Evolutionary conservation across 2,888 invertebrate genomes (phyloP), one percentile per base, ranked within the genome.

Genomic region (Camponotus fellah): DNA sequence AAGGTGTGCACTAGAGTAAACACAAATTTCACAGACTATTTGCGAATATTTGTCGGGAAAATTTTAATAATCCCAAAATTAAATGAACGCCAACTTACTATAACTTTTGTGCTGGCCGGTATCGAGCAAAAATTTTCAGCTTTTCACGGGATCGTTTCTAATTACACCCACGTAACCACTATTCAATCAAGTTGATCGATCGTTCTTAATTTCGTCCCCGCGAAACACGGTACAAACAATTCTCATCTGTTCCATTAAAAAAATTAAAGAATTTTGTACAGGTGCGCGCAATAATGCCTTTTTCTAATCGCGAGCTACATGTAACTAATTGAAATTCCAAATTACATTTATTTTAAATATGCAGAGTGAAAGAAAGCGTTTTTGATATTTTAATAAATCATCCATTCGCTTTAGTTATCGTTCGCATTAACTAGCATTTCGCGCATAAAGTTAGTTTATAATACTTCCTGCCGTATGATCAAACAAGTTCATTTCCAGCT

Each of bases 61-160:
- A 84, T 86, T 89, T 81, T 77, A 85, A 80, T 86, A 83, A 72
- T 56, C 58, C 21, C 68, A 68, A 77, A 77, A 82, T 77, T 76
- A 75, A 83, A 85, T 71, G 76, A 65, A 83, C 74, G 76, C 32
- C 74, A 81, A 82, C 82, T 85, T 76, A 81, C 76, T 34, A 9
- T 40, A 58, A 71, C 65, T 62, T 74, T 60, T 84, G 77, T 74
- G 82, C 65, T 82, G 71, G 79, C 71, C 84, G 49, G 21, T 71
- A 56, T 62, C 40, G 21, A 40, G 46, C 32, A 69, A 74, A 84
- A 87, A 87, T 86, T 87, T 87, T 86, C 80, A 86, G 85, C 86
- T 86, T 77, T 53, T 17, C 83, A 40, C 86, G 81, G 64, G 40
- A 46, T 37, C 34, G 34, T 80, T 62, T 60, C 60, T 71, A 80